A percentile compares a stretch with the other conserved stretches of the same genome.
These are phyloP conservation scores for Abscondita cerata DNA, from an alignment of 2,888 invertebrate species.

Conservation along the genomic window DNA sequence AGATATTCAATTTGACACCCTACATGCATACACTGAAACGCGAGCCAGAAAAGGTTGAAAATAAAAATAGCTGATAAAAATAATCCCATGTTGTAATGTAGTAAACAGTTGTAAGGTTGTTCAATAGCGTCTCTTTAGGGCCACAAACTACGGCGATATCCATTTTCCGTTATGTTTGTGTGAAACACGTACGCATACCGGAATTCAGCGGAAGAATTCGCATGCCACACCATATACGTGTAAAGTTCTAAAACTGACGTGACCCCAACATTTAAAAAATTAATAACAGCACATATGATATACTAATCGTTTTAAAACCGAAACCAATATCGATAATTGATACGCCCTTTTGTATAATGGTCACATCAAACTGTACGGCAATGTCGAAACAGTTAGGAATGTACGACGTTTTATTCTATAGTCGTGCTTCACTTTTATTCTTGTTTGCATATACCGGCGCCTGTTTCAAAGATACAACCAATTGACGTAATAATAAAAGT, in stretches of 20 bases:
- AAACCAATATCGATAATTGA: background rate
- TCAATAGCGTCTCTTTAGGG: conserved; percentile 24
- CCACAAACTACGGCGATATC: conserved; percentile 17
- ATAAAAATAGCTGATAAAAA: conserved; percentile 8
- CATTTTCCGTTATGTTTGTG: conserved; percentile 27
- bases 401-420: conserved; percentile 27
- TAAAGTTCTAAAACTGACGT: conserved; percentile 19
- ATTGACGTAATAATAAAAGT: conserved; percentile 1
- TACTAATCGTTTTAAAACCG: background rate
- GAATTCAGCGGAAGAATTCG: conserved; percentile 24
- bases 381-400: conserved; percentile 25
- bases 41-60: background rate
- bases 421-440: conserved; percentile 26
- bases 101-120: conserved; percentile 31
- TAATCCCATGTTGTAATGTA: conserved; percentile 29
- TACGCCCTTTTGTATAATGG: background rate
- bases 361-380: background rate
- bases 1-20: conserved; percentile 13
- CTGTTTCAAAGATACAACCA: conserved; percentile 5
- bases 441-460: conserved; percentile 16
- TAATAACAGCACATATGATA: conserved; percentile 6
- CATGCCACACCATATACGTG: conserved; percentile 23
- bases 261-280: conserved; percentile 15
- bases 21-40: background rate
- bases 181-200: conserved; percentile 11